Conservation (phyloP, 2,113 vertebrate species). For the Lepisosteus osseus region DNA sequence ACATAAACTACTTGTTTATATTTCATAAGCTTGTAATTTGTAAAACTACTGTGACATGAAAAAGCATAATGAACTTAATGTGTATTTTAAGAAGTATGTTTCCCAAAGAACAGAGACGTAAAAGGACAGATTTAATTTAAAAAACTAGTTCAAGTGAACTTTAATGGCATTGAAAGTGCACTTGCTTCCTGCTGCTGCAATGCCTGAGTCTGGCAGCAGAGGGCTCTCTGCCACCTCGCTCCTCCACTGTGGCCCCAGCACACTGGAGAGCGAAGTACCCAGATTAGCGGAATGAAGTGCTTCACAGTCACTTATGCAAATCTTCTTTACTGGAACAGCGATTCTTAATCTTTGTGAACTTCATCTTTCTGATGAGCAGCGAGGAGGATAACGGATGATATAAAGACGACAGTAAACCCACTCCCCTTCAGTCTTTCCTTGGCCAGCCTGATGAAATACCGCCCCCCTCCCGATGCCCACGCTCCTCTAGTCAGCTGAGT, state of each 20-base stretch:
- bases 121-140: no score
- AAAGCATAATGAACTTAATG: no score
- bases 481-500: not conserved
- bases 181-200: slow-evolving; percentile 30
- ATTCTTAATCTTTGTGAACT: slow-evolving; percentile 51
- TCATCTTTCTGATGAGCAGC: slow-evolving; percentile 38
- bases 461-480: slow-evolving; percentile 3
- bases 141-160: no score
- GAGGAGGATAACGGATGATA: slow-evolving; percentile 34
- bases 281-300: slow-evolving; percentile 52
- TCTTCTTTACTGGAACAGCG: slow-evolving; percentile 55
- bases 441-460: slow-evolving; percentile 4
- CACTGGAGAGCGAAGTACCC: slow-evolving; percentile 54
- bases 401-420: slow-evolving; percentile 31
- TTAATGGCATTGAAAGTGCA: no score
- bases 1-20: no score
- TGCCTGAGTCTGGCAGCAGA: slow-evolving; percentile 41
- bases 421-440: slow-evolving; percentile 24
- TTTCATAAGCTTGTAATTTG: no score
- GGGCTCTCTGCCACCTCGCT: slow-evolving; percentile 37
- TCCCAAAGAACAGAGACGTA: no score
- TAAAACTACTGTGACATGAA: no score
- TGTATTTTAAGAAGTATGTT: no score
- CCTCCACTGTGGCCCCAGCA: slow-evolving; percentile 30
- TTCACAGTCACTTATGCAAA: slow-evolving; percentile 52